Evolutionary conservation across 1,140 invertebrate genomes (phyloP), one percentile per base, ranked within the genome.

Genomic region (Drosophila paulistorum): DNA sequence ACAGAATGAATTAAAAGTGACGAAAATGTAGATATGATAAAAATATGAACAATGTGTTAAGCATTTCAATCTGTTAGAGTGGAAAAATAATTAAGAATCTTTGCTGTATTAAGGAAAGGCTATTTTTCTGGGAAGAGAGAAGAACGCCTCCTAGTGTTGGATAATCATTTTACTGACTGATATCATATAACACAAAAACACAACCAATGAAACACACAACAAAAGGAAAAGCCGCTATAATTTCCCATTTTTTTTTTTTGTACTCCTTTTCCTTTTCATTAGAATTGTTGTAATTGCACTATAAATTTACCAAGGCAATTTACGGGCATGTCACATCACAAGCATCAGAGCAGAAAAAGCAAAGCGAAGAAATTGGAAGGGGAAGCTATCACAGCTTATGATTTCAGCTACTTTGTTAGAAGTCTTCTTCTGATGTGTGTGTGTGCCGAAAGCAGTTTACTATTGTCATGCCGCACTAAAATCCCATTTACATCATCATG

Each of bases 401-500:
- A 90, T 85, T 89, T 68, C 73, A 79, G 83, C 80, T 69, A 79
- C 76, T 77, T 79, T 51, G 45, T 51, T 51, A 69, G 71, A 68
- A 75, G 59, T 65, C 39, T 14, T 1, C 39, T 42, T 69, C 51
- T 65, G 62, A 17, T 57, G 68, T 68, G 58, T 71, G 60, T 63
- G 67, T 65, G 57, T 48, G 57, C 30, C 20, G 17, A 62, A 51
- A 87, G 85, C 68, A 81, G 80, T 83, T 87, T 89, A 89, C 84
- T 87, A 89, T 89, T 87, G 80, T 87, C 84, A 89, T 81, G 82
- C 76, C 71, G 79, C 82, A 86, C 79, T 87, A 87, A 87, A 87
- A 89, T 87, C 83, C 83, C 83, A 87, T 87, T 87, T 87, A 87
- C 83, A 87, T 87, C 83, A 87, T 89, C 84, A 81, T 87, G 76